Evolutionary conservation across 2,113 vertebrate genomes (phyloP), one percentile per base, ranked within the genome.

Genomic region (Corythornis cristatus): DNA sequence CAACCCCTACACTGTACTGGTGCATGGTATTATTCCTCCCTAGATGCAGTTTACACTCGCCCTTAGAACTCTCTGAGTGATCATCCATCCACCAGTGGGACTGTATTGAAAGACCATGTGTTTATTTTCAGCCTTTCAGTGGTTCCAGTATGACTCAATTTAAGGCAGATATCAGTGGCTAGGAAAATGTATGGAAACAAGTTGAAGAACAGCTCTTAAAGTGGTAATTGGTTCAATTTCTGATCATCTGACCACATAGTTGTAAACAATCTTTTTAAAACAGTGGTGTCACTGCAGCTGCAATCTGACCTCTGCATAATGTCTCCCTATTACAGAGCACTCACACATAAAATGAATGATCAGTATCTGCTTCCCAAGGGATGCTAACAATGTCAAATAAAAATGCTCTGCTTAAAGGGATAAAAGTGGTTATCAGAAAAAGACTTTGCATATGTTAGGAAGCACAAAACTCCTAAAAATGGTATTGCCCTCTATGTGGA

Each of bases 261-360:
- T 81, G 66, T 88, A 92, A 96, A 88, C 57, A 83, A 35, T 43
- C 61, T 67, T 67, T 81, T 71, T 71, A 26, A 88, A 90, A 80
- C 3, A 13, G 43, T 81, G 6, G 0, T 64, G 51, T 83, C 89
- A 90, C 76, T 0, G 0, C 86, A 93, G 91, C 91, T 93, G 89
- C 93, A 89, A 86, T 80, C 65, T 90, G 65, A 66, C 64, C 73
- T 77, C 83, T 26, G 42, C 65, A 64, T 86, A 96, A 93, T n/a
- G 88, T 64, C 76, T 88, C 29, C 28, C 68, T 81, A 62, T 83
- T 93, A 77, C 28, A 71, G 76, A 81, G 68, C 89, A 90, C 80
- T 95, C 80, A 28, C 16, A 86, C 18, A 14, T 77, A 88, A 92
- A 94, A 92, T 57, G 64, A 76, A 76, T 74, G 65, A 94, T 89